These are phyloP conservation scores for Glaucomys volans DNA, from an alignment of 2,113 vertebrate genomes.

Conservation along the genomic window DNA sequence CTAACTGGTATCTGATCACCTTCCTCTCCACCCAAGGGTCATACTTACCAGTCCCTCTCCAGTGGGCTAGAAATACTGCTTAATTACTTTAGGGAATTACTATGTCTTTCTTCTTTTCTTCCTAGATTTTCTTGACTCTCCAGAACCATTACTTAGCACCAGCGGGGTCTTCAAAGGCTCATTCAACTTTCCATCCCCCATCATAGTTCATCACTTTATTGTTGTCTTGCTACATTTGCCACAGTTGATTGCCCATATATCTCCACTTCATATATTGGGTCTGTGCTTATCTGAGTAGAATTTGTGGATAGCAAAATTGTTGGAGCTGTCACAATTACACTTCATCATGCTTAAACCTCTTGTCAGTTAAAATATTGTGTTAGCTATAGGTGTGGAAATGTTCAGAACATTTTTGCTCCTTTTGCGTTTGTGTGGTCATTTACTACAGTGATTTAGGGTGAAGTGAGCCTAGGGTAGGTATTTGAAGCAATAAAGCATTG, in stretches of 20 bases:
- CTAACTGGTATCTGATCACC: not conserved
- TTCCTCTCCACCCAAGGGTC: not conserved
- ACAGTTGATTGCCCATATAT: not conserved
- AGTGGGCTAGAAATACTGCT: not conserved
- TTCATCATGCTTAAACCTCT: conserved; percentile 44
- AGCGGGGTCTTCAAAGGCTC: not conserved
- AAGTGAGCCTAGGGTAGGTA: conserved; percentile 32
- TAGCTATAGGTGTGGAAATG: not conserved
- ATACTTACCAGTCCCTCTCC: not conserved
- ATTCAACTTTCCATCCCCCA: not conserved
- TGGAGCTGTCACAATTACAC: conserved; percentile 23
- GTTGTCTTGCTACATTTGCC: not conserved
- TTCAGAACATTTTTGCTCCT: conserved; percentile 52
- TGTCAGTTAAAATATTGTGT: conserved; percentile 52
- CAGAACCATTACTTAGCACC: not conserved
- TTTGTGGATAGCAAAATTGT: conserved; percentile 29
- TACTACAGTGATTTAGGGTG: conserved; percentile 50
- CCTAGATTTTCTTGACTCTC: not conserved
- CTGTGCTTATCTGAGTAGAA: conserved; percentile 35
- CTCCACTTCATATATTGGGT: conserved; percentile 33
- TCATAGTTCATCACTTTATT: not conserved
- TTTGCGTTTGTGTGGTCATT: conserved; percentile 45
- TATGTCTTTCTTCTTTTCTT: not conserved
- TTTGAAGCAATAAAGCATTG: conserved; percentile 55
- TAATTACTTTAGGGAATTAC: not conserved